Percentiles rank a stretch among this genome's conserved stretches.
Conservation (phyloP, 2,888 invertebrate species). For the Orthonevra nobilis region DNA sequence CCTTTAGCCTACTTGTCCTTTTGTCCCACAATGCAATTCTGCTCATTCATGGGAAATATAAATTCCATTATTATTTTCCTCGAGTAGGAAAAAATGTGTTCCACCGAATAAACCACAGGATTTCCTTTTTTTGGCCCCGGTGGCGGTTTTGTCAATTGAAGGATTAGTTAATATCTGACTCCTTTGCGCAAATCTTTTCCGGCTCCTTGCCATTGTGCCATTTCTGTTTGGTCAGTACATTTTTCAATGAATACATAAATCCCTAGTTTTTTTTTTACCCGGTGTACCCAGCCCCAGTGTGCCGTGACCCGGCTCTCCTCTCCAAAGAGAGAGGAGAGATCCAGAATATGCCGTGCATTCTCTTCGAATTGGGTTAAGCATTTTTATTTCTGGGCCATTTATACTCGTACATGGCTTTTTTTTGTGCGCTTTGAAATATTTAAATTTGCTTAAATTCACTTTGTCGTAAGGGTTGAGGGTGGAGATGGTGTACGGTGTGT, state of each 20-base stretch:
- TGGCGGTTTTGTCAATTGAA: slow-evolving; percentile 67
- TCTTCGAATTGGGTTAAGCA: slow-evolving; percentile 57
- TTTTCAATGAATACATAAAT: slow-evolving; percentile 63
- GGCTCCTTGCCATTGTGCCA: slow-evolving; percentile 1
- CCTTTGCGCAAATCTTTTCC: slow-evolving; percentile 8
- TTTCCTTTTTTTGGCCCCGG: slow-evolving; percentile 52
- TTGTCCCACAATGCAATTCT: slow-evolving; percentile 58
- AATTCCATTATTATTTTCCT: slow-evolving; percentile 68
- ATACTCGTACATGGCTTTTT: no score
- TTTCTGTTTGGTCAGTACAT: slow-evolving; percentile 55
- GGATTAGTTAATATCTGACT: slow-evolving; percentile 61
- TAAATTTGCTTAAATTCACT: slow-evolving; percentile 55
- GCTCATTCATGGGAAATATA: slow-evolving; percentile 68
- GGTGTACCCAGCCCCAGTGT: not conserved
- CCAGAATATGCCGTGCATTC: slow-evolving; percentile 42
- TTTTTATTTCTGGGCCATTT: slow-evolving; percentile 13
- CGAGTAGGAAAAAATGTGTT: slow-evolving; percentile 63
- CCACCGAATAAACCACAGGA: slow-evolving; percentile 57
- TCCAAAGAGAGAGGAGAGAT: slow-evolving; percentile 3
- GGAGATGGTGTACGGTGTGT: not conserved
- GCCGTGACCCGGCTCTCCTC: not conserved
- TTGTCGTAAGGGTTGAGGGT: slow-evolving; percentile 10
- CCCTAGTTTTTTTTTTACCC: slow-evolving; percentile 22
- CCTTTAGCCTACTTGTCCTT: no score
- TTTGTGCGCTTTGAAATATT: slow-evolving; percentile 51